Conservation (phyloP, 2,888 invertebrate species). For the Pollenia griseotomentosa region DNA sequence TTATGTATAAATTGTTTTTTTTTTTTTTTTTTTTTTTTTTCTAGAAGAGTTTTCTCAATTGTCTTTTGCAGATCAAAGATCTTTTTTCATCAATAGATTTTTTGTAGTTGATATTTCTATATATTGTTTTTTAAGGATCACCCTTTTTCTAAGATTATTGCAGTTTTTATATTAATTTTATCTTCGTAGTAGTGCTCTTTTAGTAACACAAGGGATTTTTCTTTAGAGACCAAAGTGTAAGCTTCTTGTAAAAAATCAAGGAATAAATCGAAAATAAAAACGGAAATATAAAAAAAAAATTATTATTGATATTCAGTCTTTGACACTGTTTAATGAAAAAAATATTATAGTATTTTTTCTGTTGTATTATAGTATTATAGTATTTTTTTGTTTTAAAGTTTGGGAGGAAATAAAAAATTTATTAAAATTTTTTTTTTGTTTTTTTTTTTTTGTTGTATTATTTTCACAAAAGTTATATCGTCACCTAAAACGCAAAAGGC, state of each 20-base stretch:
- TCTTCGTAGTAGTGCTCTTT: not conserved
- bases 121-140: not conserved
- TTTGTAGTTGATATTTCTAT: not conserved
- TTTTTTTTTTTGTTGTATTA: too few relatives aligned
- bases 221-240: not conserved
- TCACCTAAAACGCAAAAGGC: too few relatives aligned
- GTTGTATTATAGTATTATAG: too few relatives aligned
- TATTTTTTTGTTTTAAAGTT: not conserved
- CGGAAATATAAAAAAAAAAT: not conserved
- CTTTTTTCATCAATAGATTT: too few relatives aligned
- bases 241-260: conserved; percentile 1
- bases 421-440: not conserved
- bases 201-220: conserved; percentile 5
- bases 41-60: too few relatives aligned
- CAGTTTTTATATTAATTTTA: not conserved
- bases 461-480: not conserved
- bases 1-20: too few relatives aligned
- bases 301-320: conserved; percentile 40
- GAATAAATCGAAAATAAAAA: not conserved
- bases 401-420: not conserved
- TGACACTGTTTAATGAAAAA: conserved; percentile 39
- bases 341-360: not conserved
- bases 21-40: too few relatives aligned
- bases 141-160: conserved; percentile 12
- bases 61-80: too few relatives aligned